phyloP scores from a whole-genome alignment of 2,888 invertebrate genomes.

The Drosophila prostipennis region DNA sequence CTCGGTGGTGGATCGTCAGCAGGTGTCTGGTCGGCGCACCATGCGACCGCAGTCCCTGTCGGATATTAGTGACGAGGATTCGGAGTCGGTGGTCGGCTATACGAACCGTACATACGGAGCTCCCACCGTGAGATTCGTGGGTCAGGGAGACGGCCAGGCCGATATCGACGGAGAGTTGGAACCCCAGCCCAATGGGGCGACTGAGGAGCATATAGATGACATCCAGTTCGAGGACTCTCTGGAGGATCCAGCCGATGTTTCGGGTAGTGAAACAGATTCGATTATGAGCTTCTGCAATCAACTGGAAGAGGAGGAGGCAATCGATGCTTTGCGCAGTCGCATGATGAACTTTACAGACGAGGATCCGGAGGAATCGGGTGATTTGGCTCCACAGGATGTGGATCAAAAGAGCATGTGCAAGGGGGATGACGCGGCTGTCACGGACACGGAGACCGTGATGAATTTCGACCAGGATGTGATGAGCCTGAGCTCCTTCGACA shows the following conservation, averaged over 20 bases:
- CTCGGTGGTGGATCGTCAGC: conserved; percentile 54
- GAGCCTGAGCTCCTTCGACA: conserved; percentile 40
- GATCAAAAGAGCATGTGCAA: background rate
- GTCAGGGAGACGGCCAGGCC: conserved; percentile 2
- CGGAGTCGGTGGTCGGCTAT: conserved; percentile 44
- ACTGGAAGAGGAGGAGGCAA: conserved; percentile 24
- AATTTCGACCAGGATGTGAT: conserved; percentile 12
- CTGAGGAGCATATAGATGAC: background rate
- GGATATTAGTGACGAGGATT: conserved; percentile 57
- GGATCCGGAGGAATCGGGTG: background rate
- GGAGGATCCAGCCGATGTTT: background rate
- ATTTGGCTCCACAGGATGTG: background rate
- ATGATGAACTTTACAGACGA: background rate
- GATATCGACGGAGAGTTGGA: background rate
- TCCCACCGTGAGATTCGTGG: conserved; percentile 59
- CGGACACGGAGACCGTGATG: conserved; percentile 28
- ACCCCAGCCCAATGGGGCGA: background rate
- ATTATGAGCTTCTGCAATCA: conserved; percentile 28
- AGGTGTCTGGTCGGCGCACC: conserved; percentile 23
- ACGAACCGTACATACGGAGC: conserved; percentile 54
- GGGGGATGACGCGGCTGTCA: conserved; percentile 1
- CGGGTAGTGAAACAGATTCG: conserved; percentile 7
- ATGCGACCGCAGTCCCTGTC: conserved; percentile 10
- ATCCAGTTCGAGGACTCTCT: background rate
- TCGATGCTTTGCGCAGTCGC: background rate